Percentiles rank a stretch among this genome's conserved stretches.
These are phyloP conservation scores for Pipa parva DNA, from an alignment of 2,113 vertebrate genomes.

Conservation along the genomic window DNA sequence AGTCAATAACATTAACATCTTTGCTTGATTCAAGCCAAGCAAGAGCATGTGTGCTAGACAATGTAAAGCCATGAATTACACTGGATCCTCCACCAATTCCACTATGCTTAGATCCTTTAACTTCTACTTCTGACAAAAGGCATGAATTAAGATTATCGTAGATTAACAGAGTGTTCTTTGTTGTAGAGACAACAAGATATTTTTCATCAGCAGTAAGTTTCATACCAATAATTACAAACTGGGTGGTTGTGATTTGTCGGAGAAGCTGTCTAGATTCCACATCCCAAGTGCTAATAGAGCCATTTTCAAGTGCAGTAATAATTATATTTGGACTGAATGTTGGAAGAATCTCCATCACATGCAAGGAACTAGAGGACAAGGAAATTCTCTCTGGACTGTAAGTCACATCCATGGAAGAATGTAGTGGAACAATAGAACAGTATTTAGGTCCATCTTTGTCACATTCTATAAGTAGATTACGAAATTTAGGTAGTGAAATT, in stretches of 20 bases:
- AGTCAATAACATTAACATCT: slow-evolving; percentile 91
- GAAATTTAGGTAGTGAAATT: slow-evolving; percentile 90
- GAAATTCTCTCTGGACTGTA: slow-evolving; percentile 92
- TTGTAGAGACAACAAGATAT: slow-evolving; percentile 92
- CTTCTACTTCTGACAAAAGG: slow-evolving; percentile 92
- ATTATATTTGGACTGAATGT: slow-evolving; percentile 88
- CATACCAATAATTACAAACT: slow-evolving; percentile 90
- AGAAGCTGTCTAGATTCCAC: slow-evolving; percentile 86
- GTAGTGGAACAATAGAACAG: slow-evolving; percentile 94
- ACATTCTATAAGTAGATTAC: slow-evolving; percentile 93
- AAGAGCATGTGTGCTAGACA: slow-evolving; percentile 89
- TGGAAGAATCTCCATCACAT: slow-evolving; percentile 90
- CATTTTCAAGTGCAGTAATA: slow-evolving; percentile 90
- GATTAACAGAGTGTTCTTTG: slow-evolving; percentile 92
- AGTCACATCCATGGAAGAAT: slow-evolving; percentile 95
- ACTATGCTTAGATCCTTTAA: slow-evolving; percentile 90
- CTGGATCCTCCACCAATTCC: slow-evolving; percentile 72
- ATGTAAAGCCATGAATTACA: slow-evolving; percentile 92
- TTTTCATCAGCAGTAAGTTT: slow-evolving; percentile 88
- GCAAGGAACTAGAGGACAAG: slow-evolving; percentile 86
- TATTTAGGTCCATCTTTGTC: slow-evolving; percentile 98
- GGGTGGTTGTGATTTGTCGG: slow-evolving; percentile 89
- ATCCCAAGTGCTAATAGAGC: slow-evolving; percentile 96
- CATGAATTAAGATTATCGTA: slow-evolving; percentile 97
- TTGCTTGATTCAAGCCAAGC: slow-evolving; percentile 97